Evolutionary conservation across 2,113 vertebrate species (phyloP), one percentile per base, ranked within the genome.

Genomic region (Perca schrenkii): DNA sequence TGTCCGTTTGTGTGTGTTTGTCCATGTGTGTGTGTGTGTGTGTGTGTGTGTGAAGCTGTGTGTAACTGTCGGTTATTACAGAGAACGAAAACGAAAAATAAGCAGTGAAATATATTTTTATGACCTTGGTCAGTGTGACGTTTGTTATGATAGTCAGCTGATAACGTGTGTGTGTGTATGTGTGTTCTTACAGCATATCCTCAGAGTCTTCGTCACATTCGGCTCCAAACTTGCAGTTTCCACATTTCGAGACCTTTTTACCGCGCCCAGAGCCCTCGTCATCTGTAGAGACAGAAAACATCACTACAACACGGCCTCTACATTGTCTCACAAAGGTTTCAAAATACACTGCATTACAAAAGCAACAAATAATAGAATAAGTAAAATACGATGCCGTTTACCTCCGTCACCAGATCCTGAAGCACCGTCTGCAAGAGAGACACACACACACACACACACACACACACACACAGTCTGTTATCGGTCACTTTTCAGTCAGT

Each of bases 171-270:
- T 80, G 70, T 54, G 43, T 53, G 78, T 50, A 65, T 47, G 80
- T 83, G 72, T 54, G 46, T 74, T 94, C 97, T 96, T 80, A 99
- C 98, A 97, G 96, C 73, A 97, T 94, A 68, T 99, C 98, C 91
- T 99, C 98, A 49, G 98, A 97, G 91, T 99, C 98, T 94, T 99
- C 98, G 54, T 99, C 98, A 94, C 98, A 99, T 75, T 99, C 98
- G 8, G 98, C 98, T 82, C 98, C 98, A 17, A 97, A 99, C 91
- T 97, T 99, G 96, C 98, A 99, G 92, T 96, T 97, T 72, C 97
- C 97, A 91, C 98, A 99, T 90, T 98, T 99, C 13, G 96, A 97
- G 65, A 94, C 95, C 79, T 99, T 99, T 78, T 96, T 98, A 54
- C 98, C 97, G 60, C 96, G 95, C 47, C 97, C 98, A 43, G 98